Conservation (phyloP, 2,797 vertebrate genomes). For the Enteromius viviparus region DNA sequence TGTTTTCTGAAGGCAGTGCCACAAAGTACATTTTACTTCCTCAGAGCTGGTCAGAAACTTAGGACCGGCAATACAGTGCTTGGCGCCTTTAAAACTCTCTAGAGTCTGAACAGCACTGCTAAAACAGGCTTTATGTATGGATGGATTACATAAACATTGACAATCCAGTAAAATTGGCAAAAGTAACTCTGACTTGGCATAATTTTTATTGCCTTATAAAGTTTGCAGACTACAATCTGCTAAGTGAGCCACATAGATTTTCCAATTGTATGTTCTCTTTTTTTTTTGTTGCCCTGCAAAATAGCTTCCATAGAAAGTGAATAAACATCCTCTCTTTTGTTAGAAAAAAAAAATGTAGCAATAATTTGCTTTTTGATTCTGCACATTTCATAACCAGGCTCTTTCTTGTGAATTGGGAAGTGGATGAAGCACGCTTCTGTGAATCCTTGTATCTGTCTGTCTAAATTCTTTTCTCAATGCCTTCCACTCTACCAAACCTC, state of each 20-base stretch:
- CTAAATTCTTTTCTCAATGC: slow-evolving; percentile 12
- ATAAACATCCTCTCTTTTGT: slow-evolving; percentile 4
- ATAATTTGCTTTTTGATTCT: background rate
- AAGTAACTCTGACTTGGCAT: slow-evolving; percentile 22
- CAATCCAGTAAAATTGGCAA: slow-evolving; percentile 23
- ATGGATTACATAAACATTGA: slow-evolving; percentile 40
- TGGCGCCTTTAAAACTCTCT: slow-evolving; percentile 30
- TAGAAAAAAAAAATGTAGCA: background rate
- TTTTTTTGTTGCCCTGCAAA: background rate
- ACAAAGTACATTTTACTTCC: slow-evolving; percentile 22
- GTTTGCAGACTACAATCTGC: slow-evolving; percentile 24
- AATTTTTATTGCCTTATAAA: slow-evolving; percentile 23
- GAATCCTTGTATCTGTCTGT: background rate
- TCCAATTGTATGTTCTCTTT: background rate
- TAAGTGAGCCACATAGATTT: slow-evolving; percentile 15
- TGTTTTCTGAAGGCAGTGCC: background rate
- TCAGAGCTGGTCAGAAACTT: slow-evolving; percentile 10
- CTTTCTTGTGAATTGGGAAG: slow-evolving; percentile 34
- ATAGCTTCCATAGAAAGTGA: slow-evolving; percentile 13
- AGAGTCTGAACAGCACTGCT: slow-evolving; percentile 28
- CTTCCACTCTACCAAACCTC: slow-evolving; percentile 19
- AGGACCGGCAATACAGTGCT: background rate
- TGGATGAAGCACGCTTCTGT: slow-evolving; percentile 9
- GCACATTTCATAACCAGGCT: slow-evolving; percentile 19
- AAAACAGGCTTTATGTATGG: slow-evolving; percentile 30